Evolutionary conservation across 2,888 invertebrate genomes (phyloP), one percentile per base, ranked within the genome.

Genomic region (Tineola bisselliella): DNA sequence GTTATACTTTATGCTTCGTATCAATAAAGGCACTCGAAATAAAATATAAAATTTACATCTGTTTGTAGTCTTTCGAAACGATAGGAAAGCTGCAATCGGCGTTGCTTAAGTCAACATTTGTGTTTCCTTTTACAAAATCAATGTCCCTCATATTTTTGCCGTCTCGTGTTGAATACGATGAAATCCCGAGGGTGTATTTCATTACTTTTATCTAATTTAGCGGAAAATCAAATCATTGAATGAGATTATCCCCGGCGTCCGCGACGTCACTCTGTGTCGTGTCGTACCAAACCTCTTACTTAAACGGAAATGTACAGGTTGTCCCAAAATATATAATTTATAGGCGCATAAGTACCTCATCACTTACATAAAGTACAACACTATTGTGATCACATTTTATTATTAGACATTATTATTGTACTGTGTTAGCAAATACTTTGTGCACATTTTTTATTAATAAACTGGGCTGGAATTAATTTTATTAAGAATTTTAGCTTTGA

Each of bases 121-220:
- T n/a, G 52, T 17, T 12, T 44, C 56, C 30, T 38, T 57, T 43
- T 44, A 43, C 61, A 33, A 63, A 63, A 67, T 66, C 68, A 69
- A 67, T 72, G 68, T 67, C 65, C 64, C 64, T 63, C 67, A 70
- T 75, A 76, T 73, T 71, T 71, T 69, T 72, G 70, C 70, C 71
- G 69, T 71, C 70, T 72, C 54, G 52, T 67, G 63, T 63, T 64
- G 67, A 65, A 64, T 68, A 30, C 25, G 44, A 44, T 67, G 67
- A 69, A 71, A 72, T 75, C 74, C 70, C 72, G 69, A 67, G 71
- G 72, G 78, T 76, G 77, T 79, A 79, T 84, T 84, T 83, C 81
- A 83, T 84, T 84, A 83, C 84, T 81, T 79, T 80, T 79, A 84
- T 84, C 79, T 79, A 84, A 84, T 86, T 86, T 84, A 79, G 80